A percentile compares a stretch with the other conserved stretches of the same genome.
Evolutionary conservation across 1,140 invertebrate genomes (phyloP).

Genomic region (Teleogryllus occipitalis): DNA sequence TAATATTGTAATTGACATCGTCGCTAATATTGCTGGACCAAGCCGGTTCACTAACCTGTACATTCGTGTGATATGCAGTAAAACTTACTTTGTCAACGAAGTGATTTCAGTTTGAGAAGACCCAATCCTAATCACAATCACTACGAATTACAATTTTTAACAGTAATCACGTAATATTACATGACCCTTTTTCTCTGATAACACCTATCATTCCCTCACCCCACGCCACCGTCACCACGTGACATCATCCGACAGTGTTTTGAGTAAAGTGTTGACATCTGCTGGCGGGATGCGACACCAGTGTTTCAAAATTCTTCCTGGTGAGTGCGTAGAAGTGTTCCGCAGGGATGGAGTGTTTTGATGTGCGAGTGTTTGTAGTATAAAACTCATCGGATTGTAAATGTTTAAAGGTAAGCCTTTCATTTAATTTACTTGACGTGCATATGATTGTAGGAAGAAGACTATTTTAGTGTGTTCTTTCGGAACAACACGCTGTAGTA

Average conservation of each 20-base stretch:
- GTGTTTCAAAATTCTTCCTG: conserved; percentile 15
- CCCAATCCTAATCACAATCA: no score
- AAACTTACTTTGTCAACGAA: no score
- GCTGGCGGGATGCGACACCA: neutral
- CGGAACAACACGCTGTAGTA: neutral
- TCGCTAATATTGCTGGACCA: no score
- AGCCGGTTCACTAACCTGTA: no score
- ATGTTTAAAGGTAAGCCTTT: conserved; percentile 13
- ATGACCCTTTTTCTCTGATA: no score
- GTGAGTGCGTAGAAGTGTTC: neutral
- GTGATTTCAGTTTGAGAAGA: no score
- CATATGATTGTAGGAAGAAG: neutral
- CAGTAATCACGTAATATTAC: no score
- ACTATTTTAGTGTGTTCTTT: neutral
- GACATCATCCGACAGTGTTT: neutral
- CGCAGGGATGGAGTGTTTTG: conserved; percentile 13
- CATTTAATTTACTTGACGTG: neutral
- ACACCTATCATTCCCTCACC: neutral
- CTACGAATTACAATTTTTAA: no score
- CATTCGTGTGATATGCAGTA: no score
- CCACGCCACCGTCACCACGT: neutral
- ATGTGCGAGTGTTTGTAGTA: neutral
- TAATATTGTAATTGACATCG: no score
- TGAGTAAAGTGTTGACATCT: neutral
- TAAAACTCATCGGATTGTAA: conserved; percentile 9